These are phyloP conservation scores for Xestia rhomboidea DNA, from an alignment of 2,888 invertebrate species.

Conservation along the genomic window DNA sequence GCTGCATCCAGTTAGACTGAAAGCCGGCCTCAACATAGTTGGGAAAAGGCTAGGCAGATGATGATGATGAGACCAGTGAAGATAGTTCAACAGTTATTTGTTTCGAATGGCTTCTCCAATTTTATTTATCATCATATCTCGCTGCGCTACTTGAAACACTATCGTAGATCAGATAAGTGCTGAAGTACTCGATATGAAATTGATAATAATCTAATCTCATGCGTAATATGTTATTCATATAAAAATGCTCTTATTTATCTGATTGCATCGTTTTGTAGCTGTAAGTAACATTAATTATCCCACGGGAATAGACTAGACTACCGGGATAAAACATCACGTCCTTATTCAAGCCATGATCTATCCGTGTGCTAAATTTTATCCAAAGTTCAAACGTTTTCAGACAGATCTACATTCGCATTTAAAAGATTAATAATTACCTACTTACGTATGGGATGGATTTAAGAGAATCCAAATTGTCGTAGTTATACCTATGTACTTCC, in stretches of 20 bases:
- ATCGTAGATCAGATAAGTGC: slow-evolving; percentile 37
- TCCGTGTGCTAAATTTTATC: background rate
- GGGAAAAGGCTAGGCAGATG: background rate
- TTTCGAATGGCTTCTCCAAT: slow-evolving; percentile 1
- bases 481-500: background rate
- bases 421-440: background rate
- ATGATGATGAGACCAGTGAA: background rate
- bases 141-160: slow-evolving; percentile 18
- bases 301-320: background rate
- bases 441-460: background rate
- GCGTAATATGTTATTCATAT: background rate
- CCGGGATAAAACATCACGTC: background rate
- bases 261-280: background rate
- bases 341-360: background rate
- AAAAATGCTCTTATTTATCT: background rate
- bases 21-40: background rate
- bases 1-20: background rate
- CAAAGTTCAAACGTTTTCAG: background rate
- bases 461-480: background rate
- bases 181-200: background rate
- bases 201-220: slow-evolving; percentile 34
- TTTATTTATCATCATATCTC: slow-evolving; percentile 23
- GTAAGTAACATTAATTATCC: background rate
- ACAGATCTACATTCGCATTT: background rate
- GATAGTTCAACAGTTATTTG: slow-evolving; percentile 3